Percentiles rank a stretch among this genome's conserved stretches.
phyloP scores from a whole-genome alignment of 2,113 vertebrate genomes.

The Eudorcas thomsonii region DNA sequence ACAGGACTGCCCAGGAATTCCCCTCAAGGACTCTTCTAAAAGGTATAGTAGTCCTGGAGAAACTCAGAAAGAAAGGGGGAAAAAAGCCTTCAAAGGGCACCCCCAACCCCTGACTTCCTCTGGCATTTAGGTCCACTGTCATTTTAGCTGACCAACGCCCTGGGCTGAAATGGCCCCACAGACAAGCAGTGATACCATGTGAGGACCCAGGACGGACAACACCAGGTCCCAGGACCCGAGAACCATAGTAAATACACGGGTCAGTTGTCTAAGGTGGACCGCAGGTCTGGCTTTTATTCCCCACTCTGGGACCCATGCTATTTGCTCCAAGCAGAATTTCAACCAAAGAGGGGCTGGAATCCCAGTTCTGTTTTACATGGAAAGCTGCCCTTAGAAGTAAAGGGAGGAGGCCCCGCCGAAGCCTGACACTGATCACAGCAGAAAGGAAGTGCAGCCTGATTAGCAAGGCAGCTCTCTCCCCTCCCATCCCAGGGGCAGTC shows the following conservation, averaged over 20 bases:
- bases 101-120: not conserved
- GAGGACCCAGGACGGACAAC: not conserved
- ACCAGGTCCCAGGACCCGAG: not conserved
- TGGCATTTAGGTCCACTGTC: not conserved
- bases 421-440: not conserved
- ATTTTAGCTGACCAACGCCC: not conserved
- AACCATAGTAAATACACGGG: not conserved
- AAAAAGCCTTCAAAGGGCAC: not conserved
- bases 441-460: not conserved
- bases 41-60: not conserved
- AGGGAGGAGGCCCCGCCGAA: not conserved
- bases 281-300: not conserved
- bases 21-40: conserved; percentile 47
- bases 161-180: not conserved
- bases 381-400: not conserved
- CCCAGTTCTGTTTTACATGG: not conserved
- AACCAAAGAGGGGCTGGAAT: not conserved
- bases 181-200: not conserved
- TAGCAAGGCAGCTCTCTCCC: not conserved
- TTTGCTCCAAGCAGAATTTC: not conserved
- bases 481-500: not conserved
- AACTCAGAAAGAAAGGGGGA: not conserved
- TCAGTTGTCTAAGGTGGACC: not conserved
- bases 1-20: not conserved
- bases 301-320: not conserved